These are phyloP conservation scores for Drosophila setifemur DNA, from an alignment of 1,140 invertebrate species.

Conservation along the genomic window DNA sequence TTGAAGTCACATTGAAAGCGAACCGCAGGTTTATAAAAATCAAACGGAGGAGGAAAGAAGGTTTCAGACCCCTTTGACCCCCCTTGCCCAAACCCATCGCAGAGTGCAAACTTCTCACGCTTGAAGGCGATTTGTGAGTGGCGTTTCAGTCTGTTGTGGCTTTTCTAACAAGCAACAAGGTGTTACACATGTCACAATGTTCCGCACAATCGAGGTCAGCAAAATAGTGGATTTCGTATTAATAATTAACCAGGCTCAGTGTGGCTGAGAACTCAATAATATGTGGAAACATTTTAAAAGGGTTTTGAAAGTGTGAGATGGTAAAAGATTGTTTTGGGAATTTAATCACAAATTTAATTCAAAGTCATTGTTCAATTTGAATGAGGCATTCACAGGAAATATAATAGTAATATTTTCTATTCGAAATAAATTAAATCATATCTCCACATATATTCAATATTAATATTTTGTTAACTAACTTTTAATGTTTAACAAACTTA, in stretches of 20 bases:
- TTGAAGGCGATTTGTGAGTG: constrained; percentile 13
- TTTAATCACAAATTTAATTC: too few species aligned
- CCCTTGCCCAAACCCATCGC: neutral
- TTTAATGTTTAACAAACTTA: too few species aligned
- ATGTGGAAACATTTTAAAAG: too few species aligned
- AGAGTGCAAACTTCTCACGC: constrained; percentile 1
- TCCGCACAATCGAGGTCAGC: neutral
- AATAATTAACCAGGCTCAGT: neutral
- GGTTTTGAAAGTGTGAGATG: too few species aligned
- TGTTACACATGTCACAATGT: constrained; percentile 28
- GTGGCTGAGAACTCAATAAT: too few species aligned
- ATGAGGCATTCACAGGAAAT: too few species aligned
- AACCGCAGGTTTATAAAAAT: constrained; percentile 17
- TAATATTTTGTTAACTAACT: too few species aligned
- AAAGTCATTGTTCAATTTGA: too few species aligned
- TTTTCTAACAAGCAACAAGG: constrained; percentile 57
- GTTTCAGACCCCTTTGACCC: neutral
- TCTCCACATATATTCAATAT: too few species aligned
- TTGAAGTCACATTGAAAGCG: neutral
- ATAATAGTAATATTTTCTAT: too few species aligned
- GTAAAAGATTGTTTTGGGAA: too few species aligned
- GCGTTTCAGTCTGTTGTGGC: constrained; percentile 23
- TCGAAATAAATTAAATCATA: too few species aligned
- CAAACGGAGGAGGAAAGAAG: constrained; percentile 1
- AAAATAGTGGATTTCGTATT: neutral